Evolutionary conservation across 2,888 invertebrate genomes (phyloP), one percentile per base, ranked within the genome.

Genomic region (Scaptomyza polygonia): DNA sequence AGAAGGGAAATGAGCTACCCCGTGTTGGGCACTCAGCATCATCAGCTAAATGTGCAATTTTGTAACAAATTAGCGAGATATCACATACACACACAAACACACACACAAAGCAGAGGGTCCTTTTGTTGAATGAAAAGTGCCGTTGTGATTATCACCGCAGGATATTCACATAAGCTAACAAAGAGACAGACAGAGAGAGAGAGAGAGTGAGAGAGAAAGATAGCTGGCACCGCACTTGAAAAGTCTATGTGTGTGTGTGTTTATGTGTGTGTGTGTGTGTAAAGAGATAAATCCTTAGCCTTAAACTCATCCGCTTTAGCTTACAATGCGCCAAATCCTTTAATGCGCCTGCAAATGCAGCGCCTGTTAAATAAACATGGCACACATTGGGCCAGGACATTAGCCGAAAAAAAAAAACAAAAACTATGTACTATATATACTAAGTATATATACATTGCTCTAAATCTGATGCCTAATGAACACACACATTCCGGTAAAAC

Each of bases 31-130:
- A 39, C 39, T 39, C 36, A 36, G 14, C 32, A 48, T 18, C 59
- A 36, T 58, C 61, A 64, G 40, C 69, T 49, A 85, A 87, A 82
- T 87, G 83, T 87, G 83, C 86, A 82, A 85, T 75, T 87, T 82
- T 82, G 88, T 85, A 87, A 75, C 86, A 87, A 87, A 82, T 82
- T 87, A 85, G 83, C 86, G 48, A 62, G 56, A 63, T 56, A 66
- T 57, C 61, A 64, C 40, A 63, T 21, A 36, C 36, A 54, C 7
- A 44, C 25, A 53, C 25, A 63, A 29, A 49, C 12, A 32, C 27
- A 34, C 32, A 56, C 21, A 42, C 27, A 42, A 58, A 36, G 27
- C 30, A 39, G 48, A 58, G 44, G 29, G 40, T 25, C 21, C 45
- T 45, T 59, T 65, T 67, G 63, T 64, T 77, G 48, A 58, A 59